phyloP scores from a whole-genome alignment of 2,888 invertebrate species.

The Sinelater perroti region DNA sequence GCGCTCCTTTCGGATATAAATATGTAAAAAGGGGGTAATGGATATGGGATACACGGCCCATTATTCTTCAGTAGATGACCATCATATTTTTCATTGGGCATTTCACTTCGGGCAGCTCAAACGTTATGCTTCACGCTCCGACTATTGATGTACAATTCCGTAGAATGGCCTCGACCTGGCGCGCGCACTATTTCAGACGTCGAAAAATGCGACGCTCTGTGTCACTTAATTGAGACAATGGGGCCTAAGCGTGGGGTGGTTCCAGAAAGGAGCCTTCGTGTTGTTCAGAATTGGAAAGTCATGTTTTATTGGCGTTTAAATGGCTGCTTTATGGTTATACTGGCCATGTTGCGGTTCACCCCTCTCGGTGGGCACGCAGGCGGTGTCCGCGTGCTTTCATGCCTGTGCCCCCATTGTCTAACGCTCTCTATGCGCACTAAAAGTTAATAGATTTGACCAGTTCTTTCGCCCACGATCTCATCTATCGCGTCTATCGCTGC shows the following conservation, averaged over 20 bases:
- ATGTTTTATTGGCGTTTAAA: no score
- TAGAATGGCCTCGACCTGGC: no score
- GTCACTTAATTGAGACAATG: no score
- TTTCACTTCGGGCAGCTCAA: slow-evolving; percentile 23
- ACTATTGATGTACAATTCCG: slow-evolving; percentile 9
- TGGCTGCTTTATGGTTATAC: no score
- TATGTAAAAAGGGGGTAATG: slow-evolving; percentile 37
- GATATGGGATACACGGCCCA: slow-evolving; percentile 30
- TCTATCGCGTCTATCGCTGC: slow-evolving; percentile 44
- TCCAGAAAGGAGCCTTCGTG: no score
- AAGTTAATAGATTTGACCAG: slow-evolving; percentile 37
- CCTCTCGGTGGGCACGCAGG: background rate
- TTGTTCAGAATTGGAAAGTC: no score
- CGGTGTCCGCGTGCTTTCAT: no score
- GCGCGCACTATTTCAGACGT: no score
- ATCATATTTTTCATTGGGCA: slow-evolving; percentile 35
- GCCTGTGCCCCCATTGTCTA: slow-evolving; percentile 6
- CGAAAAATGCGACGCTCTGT: no score
- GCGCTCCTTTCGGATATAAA: slow-evolving; percentile 24
- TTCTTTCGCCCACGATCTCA: slow-evolving; percentile 44
- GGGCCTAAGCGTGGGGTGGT: no score
- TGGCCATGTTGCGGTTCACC: background rate
- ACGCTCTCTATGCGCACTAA: slow-evolving; percentile 22
- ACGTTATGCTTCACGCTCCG: slow-evolving; percentile 27
- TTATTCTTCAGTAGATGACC: slow-evolving; percentile 33